Evolutionary conservation across 37 sponge, comb jelly and placozoan species (phyloP), one percentile per base, ranked within the genome.

Genomic region (Theonella swinhoei): DNA sequence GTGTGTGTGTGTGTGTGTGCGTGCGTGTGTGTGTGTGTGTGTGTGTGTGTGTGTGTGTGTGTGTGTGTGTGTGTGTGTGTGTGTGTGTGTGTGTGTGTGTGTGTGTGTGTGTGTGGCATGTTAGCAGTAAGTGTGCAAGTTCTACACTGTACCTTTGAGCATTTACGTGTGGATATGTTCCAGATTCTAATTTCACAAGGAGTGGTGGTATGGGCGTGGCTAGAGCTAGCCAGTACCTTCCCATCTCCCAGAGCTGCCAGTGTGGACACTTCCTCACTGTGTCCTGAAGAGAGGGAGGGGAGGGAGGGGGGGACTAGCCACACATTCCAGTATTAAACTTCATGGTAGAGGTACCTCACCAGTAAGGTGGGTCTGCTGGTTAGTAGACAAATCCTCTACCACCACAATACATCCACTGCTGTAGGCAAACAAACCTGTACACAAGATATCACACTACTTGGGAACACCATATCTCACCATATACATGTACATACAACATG

Each of bases 361-460:
- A 31, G 60, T 80, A 29, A 95, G 76, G 38, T 78, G 79, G 7
- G 29, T 71, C 72, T 95, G 96, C 25, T 84, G 28, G 1, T 78
- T 68, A 35, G 69, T 81, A 28, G 88, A 82, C 33, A 95, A 64
- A 54, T 93, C 77, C 37, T 95, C 95, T 7, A 93, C 42, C 30
- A 95, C 81, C 11, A 95, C 80, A 33, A 90, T 59, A 70, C 87
- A 76, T 11, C 96, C 94, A 83, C 88, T 86, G 85, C 79, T 79
- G 74, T 87, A 95, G 11, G 64, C 82, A 76, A 95, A 85, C 59
- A 87, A 63, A 60, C 96, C 96, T 95, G 62, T 1, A 75, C 7
- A 0, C 31, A 67, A 81, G 19, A 82, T 29, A 79, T 38, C 54
- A 47, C 7, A 47, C 54, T 17, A 47, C 7, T 17, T 47, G 54